Base-by-base conservation (phyloP, 2,113 vertebrate species). In the Anarhynchus alexandrinus region DNA sequence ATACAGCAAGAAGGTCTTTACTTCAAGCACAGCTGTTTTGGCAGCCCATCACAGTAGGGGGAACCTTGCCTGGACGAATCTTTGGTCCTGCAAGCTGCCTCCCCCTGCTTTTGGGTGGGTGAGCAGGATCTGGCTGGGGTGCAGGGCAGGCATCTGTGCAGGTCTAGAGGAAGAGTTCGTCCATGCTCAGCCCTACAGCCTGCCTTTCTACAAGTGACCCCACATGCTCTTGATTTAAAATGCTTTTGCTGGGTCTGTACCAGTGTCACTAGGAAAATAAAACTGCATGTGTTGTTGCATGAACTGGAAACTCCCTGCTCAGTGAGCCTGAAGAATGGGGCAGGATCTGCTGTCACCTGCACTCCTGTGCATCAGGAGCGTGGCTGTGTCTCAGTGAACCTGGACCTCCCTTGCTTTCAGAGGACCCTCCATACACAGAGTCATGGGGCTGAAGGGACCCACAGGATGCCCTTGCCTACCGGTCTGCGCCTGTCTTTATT, bases 131-230 rank as follows among this genome's bases (percentile, higher is more conserved):
- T 49, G 74, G 29, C 12, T 55, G 43, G 22, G 19, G 13, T 43
- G 36, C 1, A 0, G 38, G 20, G 19, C 22, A 76, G 51, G n/a
- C 1, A 1, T 19, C 30, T 77, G 49, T 42, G 5, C 22, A 78
- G 40, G 57, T 52, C 43, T 34, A 26, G 15, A 42, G 40, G 47
- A 64, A 54, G 32, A 13, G 26, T 54, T 54, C 12, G 8, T 32
- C 52, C 30, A 11, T 34, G 5, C 47, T 64, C 29, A 65, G 40
- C 22, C 27, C n/a, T 58, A 30, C 14, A 54, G 18, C 25, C 59
- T 76, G 49, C 32, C 30, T 30, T 72, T 55, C 62, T 92, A 54
- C 58, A 72, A 26, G 38, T n/a, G 40, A 47, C 51, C 19, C 34
- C 27, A 7, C 19, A 21, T 54, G 17, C 27, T 72, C 49, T 54